phyloP scores from a whole-genome alignment of 2,797 vertebrate species.

The Rhadinocentrus ornatus region DNA sequence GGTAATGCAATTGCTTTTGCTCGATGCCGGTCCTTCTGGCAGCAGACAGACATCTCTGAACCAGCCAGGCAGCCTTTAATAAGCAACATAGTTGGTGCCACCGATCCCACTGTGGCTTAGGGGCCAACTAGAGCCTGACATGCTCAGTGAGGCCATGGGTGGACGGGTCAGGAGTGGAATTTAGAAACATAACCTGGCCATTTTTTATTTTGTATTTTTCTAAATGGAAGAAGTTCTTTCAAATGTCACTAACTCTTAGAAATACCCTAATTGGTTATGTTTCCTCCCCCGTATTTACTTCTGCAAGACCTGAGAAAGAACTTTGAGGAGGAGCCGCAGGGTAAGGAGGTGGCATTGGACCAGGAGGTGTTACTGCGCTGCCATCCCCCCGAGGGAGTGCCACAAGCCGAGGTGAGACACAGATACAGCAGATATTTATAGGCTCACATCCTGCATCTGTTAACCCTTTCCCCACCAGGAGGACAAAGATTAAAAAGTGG shows the following conservation, averaged over 20 bases:
- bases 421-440: conserved; percentile 74
- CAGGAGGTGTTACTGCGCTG: conserved; percentile 94
- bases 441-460: conserved; percentile 53
- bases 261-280: conserved; percentile 60
- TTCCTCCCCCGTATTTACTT: conserved; percentile 19
- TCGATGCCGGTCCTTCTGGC: conserved; percentile 78
- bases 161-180: conserved; percentile 55
- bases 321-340: conserved; percentile 95
- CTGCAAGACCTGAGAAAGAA: conserved; percentile 95
- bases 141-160: conserved; percentile 36
- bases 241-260: conserved; percentile 31
- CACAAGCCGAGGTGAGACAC: conserved; percentile 92
- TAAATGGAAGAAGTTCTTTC: conserved; percentile 25
- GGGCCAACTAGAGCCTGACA: conserved; percentile 72
- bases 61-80: conserved; percentile 79
- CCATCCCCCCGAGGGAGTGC: conserved; percentile 96
- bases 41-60: conserved; percentile 79
- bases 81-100: conserved; percentile 75
- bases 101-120: conserved; percentile 71
- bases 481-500: conserved; percentile 59
- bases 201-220: conserved; percentile 48
- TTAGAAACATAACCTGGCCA: conserved; percentile 37
- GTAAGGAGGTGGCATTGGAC: conserved; percentile 95
- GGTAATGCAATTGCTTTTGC: conserved; percentile 83
- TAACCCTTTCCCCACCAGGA: conserved; percentile 66